These are phyloP conservation scores for Sisor rabdophorus DNA, from an alignment of 2,113 vertebrate genomes.

Conservation along the genomic window DNA sequence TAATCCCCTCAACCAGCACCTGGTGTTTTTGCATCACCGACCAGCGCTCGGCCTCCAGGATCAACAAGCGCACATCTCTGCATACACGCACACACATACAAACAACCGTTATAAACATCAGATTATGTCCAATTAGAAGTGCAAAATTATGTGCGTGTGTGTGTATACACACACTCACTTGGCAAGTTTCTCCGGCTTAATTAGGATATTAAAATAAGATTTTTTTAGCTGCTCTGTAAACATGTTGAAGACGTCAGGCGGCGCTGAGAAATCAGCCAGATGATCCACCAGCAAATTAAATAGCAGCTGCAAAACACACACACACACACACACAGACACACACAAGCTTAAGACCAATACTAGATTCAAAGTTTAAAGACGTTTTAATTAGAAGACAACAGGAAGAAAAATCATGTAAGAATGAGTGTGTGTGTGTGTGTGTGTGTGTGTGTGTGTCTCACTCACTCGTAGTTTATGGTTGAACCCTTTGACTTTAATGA, in stretches of 20 bases:
- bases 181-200: slow-evolving; percentile 87
- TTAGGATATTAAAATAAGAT: slow-evolving; percentile 93
- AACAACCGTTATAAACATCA: not conserved
- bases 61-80: slow-evolving; percentile 86
- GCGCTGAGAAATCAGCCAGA: slow-evolving; percentile 82
- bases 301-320: slow-evolving; percentile 71
- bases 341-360: not conserved
- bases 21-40: slow-evolving; percentile 88
- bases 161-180: slow-evolving; percentile 75
- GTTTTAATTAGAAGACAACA: not conserved
- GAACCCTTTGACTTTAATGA: slow-evolving; percentile 91
- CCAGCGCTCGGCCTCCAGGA: slow-evolving; percentile 86
- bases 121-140: not conserved
- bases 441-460: not conserved
- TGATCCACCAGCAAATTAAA: slow-evolving; percentile 91
- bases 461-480: slow-evolving; percentile 95
- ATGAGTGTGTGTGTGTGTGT: not conserved
- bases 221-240: slow-evolving; percentile 93
- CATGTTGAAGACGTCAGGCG: slow-evolving; percentile 88
- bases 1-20: slow-evolving; percentile 77
- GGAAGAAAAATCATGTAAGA: not conserved
- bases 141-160: not conserved
- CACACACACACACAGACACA: too few relatives aligned
- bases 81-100: not conserved
- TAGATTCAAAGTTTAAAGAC: not conserved